Evolutionary conservation across 1,140 invertebrate genomes (phyloP), one percentile per base, ranked within the genome.

Genomic region (Anoplophora glabripennis): DNA sequence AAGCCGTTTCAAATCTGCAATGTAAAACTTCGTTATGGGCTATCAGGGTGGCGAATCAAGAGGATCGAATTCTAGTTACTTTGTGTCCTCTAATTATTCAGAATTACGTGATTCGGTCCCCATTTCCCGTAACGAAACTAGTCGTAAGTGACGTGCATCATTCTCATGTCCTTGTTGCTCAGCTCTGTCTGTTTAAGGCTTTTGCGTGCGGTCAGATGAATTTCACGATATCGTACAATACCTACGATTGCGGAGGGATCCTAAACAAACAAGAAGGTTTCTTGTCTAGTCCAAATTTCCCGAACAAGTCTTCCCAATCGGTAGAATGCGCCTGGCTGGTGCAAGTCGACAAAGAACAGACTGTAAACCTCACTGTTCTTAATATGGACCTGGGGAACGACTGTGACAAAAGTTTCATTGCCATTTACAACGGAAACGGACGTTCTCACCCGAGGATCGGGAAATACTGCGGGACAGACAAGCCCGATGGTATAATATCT

Each of bases 321-420:
- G 63, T 81, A 47, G 83, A 86, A 64, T 92, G 89, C 74, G 82
- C 79, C 1, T 91, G 88, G 89, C 61, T 82, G 36, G 64, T 84
- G 2, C 63, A 75, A 38, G 78, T 78, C 41, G 73, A 78, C 0
- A 66, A 76, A 12, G 80, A 79, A 15, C 77, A 82, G 15, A 80
- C 80, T 59, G 76, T 89, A 52, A 77, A 81, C 65, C 68, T 93
- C 28, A 79, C 77, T 11, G 76, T 79, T 28, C 72, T 69, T 1
- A 69, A 68, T 38, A 54, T 86, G 8, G 72, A 79, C 14, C 65
- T 81, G 14, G 75, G 76, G 35, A 59, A 63, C 14, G 71, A 75
- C 40, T 90, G 88, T 65, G 76, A 80, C 1, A 78, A 82, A 49
- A 83, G 84, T 69, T 90, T 80, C 67, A 55, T 92, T 1, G 70